phyloP scores from a whole-genome alignment of 2,888 invertebrate species.

The Cosmia trapezina region DNA sequence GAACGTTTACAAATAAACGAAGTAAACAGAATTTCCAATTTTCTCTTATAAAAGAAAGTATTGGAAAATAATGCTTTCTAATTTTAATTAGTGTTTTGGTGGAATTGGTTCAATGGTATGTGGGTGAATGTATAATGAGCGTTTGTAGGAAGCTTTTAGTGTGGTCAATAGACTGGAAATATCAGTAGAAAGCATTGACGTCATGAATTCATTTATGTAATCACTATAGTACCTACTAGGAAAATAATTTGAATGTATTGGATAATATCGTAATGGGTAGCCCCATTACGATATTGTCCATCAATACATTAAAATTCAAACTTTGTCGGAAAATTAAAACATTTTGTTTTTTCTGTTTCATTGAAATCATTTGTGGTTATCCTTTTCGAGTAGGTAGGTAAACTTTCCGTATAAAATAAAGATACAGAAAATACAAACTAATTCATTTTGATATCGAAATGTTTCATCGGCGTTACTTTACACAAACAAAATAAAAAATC shows the following conservation, averaged over 20 bases:
- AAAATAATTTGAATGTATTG: not conserved
- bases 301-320: not conserved
- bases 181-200: conserved; percentile 24
- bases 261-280: not conserved
- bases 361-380: too few species aligned
- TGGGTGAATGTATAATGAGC: conserved; percentile 37
- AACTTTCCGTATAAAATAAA: too few species aligned
- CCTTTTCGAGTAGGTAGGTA: not conserved
- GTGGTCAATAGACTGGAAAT: conserved; percentile 43
- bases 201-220: not conserved
- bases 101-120: conserved; percentile 28
- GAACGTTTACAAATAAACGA: not conserved
- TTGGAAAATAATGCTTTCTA: not conserved
- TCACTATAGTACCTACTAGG: not conserved
- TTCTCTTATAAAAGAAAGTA: not conserved
- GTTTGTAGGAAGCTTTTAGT: conserved; percentile 30
- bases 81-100: conserved; percentile 3
- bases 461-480: too few species aligned
- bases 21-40: not conserved
- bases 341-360: not conserved
- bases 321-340: not conserved
- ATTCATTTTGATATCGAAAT: too few species aligned
- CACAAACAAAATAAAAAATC: not conserved
- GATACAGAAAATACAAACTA: too few species aligned
- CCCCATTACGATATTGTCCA: too few species aligned